A percentile compares a stretch with the other conserved stretches of the same genome.
phyloP scores from a whole-genome alignment of 2,888 invertebrate genomes.

The Chymomyza amoena region DNA sequence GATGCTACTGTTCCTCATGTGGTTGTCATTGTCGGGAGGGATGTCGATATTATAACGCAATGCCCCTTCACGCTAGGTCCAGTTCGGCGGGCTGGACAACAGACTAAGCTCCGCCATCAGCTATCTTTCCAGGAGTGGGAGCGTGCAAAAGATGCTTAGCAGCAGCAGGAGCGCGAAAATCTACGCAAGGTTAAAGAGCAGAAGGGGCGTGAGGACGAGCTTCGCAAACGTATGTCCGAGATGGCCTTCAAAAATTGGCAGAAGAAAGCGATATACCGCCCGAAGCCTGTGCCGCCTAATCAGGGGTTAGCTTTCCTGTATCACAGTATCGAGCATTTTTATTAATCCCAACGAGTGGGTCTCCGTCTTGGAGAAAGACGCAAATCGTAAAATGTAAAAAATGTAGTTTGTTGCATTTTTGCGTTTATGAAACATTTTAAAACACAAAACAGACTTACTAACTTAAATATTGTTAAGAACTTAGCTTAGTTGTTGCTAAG shows the following conservation, averaged over 20 bases:
- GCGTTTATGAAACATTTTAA: no score
- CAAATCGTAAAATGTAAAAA: no score
- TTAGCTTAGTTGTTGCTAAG: no score
- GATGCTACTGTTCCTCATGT: background rate
- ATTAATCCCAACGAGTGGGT: conserved; percentile 77
- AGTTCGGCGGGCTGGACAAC: background rate
- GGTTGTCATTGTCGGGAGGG: background rate
- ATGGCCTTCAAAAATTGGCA: conserved; percentile 75
- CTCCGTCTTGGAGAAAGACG: conserved; percentile 45
- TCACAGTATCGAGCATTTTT: conserved; percentile 74
- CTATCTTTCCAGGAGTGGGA: conserved; percentile 45
- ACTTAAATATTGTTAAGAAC: no score
- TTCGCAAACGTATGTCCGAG: conserved; percentile 56
- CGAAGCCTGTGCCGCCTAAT: conserved; percentile 77
- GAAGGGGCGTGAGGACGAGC: conserved; percentile 58
- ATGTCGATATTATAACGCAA: background rate
- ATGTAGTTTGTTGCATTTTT: no score
- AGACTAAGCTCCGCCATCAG: no score
- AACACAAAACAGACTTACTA: no score
- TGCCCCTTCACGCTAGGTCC: background rate
- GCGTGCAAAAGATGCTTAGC: conserved; percentile 22
- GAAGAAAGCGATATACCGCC: conserved; percentile 69
- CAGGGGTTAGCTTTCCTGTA: conserved; percentile 75
- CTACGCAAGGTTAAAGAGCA: conserved; percentile 35
- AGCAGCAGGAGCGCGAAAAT: conserved; percentile 38